Base-by-base conservation (phyloP, 2,888 invertebrate genomes). In the Cryptocephalus moraei region DNA sequence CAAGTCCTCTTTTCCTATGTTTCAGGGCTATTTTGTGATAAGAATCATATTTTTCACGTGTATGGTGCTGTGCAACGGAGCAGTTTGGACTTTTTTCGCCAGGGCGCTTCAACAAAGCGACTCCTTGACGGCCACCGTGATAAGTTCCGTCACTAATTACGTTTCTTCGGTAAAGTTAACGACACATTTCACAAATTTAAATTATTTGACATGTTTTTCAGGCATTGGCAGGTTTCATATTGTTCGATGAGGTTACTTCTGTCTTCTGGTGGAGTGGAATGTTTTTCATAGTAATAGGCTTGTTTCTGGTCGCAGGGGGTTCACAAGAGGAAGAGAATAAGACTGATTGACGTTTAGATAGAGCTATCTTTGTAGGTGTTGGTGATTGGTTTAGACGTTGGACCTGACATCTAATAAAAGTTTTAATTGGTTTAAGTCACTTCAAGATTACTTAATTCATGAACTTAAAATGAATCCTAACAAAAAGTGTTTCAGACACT, bases 251-350 rank as follows among this genome's bases (percentile, higher is more conserved):
- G 67, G 71, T 75, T 0, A 77, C 85, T 1, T 79, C 85, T 0
- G 43, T 80, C 8, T 64, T 76, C 33, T 89, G 89, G 81, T 84
- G 85, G 79, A 57, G 75, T 9, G 90, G 91, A 1, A 81, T 84
- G 6, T 63, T 75, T 12, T 70, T 86, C 10, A 84, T 91, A 48
- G 66, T 88, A 8, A 59, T 76, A 34, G 91, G 91, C 8, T 70
- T 91, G 22, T 67, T 81, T 22, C 71, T 88, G 47, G 77, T 89
- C 22, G 22, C 22, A 4, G 22, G 22, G 22, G 22, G 22, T 22
- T 22, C 22, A 22, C 22, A 22, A 6, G 22, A 22, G 22, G 22
- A 22, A 22, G 22, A 22, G 6, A 22, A 22, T 2, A 22, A 22
- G 22, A 6, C 6, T 22, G 22, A 22, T n/a, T n/a, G n/a, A n/a